These are phyloP conservation scores for Creontiades dilutus DNA, from an alignment of 2,888 invertebrate species.

Conservation along the genomic window DNA sequence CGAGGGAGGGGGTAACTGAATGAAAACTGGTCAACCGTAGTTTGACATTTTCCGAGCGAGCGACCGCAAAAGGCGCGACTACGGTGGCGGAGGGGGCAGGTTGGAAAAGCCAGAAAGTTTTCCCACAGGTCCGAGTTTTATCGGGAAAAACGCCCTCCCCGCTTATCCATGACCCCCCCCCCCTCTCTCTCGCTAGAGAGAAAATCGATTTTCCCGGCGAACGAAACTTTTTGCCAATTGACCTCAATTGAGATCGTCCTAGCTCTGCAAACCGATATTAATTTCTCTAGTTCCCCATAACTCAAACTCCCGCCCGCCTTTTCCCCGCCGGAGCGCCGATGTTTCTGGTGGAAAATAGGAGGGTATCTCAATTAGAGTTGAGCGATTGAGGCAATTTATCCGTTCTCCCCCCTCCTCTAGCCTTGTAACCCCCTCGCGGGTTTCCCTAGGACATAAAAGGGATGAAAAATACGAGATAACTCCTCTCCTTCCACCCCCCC, in stretches of 20 bases:
- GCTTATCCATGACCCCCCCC: neutral
- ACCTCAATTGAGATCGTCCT: conserved; percentile 66
- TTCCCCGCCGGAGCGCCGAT: conserved; percentile 6
- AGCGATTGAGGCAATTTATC: conserved; percentile 69
- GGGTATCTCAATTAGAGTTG: conserved; percentile 69
- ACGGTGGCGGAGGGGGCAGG: neutral
- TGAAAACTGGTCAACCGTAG: conserved; percentile 22
- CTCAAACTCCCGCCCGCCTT: conserved; percentile 41
- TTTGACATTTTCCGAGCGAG: conserved; percentile 19
- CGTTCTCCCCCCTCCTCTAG: conserved; percentile 5
- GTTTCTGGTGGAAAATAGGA: conserved; percentile 24
- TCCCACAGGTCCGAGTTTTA: conserved; percentile 8
- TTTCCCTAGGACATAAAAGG: conserved; percentile 49
- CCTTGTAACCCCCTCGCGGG: conserved; percentile 2
- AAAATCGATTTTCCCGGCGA: conserved; percentile 40
- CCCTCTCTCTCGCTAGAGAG: neutral
- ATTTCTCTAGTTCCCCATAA: conserved; percentile 68
- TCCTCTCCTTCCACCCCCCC: neutral
- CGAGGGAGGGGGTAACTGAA: conserved; percentile 2
- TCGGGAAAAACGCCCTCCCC: neutral
- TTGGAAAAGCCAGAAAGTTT: conserved; percentile 5
- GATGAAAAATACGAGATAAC: conserved; percentile 66
- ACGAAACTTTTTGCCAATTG: conserved; percentile 65
- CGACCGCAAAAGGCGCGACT: neutral
- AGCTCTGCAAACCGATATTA: conserved; percentile 67